Evolutionary conservation across 2,797 vertebrate species (phyloP), one percentile per base, ranked within the genome.

Genomic region (Octomys mimax): DNA sequence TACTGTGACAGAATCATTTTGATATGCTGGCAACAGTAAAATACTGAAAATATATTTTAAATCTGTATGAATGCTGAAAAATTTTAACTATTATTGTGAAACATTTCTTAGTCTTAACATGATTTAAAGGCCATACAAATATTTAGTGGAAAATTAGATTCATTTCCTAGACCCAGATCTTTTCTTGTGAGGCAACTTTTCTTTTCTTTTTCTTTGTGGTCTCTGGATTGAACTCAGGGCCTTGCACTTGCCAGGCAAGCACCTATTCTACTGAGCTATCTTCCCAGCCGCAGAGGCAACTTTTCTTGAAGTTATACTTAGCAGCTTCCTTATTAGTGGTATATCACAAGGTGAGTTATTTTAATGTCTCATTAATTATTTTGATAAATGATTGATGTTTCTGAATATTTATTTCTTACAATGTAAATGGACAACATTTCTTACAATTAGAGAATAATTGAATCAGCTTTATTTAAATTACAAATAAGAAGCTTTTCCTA

Each of bases 91-190:
- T 79, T 79, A 33, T 89, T 70, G 28, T 4, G 75, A 92, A 95
- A 33, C 1, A 83, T 92, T 92, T 93, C 36, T 91, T 95, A 78
- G 13, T 85, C 2, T 81, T 92, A 95, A 24, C 9, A 10, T 77
- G 68, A 62, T 82, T 96, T 19, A 87, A 89, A 94, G 54, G 87
- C 13, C 12, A 1, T 75, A 5, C 54, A 84, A 59, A 81, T 77
- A 77, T 87, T 91, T 95, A 87, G 22, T 95, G 16, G 57, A 91
- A 92, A 94, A 28, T 62, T 59, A 18, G 13, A 36, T 93, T 93
- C 94, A 70, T 96, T 92, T 96, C 4, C 89, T 52, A 80, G 73
- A 70, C 36, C 70, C 83, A 62, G 21, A 2, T 77, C 71, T 49
- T 92, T 87, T 87, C 9, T 83, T 89, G 13, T 92, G 36, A 83